phyloP scores from a whole-genome alignment of 2,797 vertebrate genomes.

The Leptodactylus fallax region DNA sequence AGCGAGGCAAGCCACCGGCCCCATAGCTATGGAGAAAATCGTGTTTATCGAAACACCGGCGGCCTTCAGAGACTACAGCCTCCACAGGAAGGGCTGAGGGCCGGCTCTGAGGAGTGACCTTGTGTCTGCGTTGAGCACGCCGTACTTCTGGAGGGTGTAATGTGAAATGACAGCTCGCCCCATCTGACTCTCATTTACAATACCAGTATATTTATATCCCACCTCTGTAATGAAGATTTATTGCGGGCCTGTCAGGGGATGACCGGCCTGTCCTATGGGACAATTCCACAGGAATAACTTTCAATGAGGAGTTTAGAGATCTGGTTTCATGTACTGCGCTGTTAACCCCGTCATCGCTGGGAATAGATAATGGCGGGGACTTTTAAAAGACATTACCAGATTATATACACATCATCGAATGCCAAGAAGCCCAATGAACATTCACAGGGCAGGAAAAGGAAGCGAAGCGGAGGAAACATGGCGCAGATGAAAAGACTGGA shows the following conservation, averaged over 20 bases:
- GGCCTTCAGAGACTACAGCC: constrained; percentile 7
- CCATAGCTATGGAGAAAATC: not conserved
- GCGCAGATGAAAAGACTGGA: not conserved
- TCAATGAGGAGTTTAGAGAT: constrained; percentile 20
- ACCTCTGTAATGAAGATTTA: constrained; percentile 57
- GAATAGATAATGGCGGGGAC: not conserved
- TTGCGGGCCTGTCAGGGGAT: constrained; percentile 22
- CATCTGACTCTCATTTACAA: constrained; percentile 60
- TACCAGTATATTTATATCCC: constrained; percentile 43
- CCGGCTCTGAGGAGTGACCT: constrained; percentile 13
- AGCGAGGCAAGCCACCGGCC: not conserved
- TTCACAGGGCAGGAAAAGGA: constrained; percentile 6
- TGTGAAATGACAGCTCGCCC: constrained; percentile 32
- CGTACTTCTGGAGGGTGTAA: constrained; percentile 2
- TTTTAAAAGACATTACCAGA: not conserved
- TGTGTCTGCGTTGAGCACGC: not conserved
- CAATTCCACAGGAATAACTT: constrained; percentile 32
- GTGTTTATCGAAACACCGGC: constrained; percentile 5
- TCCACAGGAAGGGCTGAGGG: constrained; percentile 27
- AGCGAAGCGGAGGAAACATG: not conserved
- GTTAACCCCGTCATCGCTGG: constrained; percentile 11
- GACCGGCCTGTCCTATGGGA: constrained; percentile 44
- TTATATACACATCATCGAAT: not conserved
- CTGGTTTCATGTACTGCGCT: not conserved
- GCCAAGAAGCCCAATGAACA: not conserved